These are phyloP conservation scores for Pocota personata DNA, from an alignment of 2,888 invertebrate species.

Conservation along the genomic window DNA sequence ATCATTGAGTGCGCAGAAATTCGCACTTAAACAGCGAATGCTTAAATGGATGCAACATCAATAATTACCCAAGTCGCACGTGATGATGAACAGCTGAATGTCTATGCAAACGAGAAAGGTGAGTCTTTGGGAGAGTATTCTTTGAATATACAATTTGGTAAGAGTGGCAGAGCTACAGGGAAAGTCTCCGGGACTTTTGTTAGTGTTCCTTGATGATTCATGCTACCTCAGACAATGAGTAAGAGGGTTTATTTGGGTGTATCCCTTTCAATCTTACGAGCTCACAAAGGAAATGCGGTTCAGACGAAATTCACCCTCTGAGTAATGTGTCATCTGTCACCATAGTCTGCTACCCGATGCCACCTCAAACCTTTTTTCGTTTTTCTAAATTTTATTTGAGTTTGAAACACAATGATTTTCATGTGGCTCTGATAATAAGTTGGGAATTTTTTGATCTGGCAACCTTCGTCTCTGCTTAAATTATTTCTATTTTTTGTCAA, in stretches of 20 bases:
- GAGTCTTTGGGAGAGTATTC: slow-evolving; percentile 79
- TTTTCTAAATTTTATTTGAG: too few species aligned
- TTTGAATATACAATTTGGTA: background rate
- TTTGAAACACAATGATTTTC: too few species aligned
- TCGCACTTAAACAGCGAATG: slow-evolving; percentile 83
- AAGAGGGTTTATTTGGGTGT: slow-evolving; percentile 22
- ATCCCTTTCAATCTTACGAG: slow-evolving; percentile 11
- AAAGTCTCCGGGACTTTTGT: background rate
- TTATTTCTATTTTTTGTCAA: too few species aligned
- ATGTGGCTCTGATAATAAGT: too few species aligned
- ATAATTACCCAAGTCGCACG: slow-evolving; percentile 99
- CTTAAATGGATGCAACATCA: slow-evolving; percentile 98
- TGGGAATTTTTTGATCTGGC: too few species aligned
- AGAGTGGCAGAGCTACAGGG: background rate
- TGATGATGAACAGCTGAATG: slow-evolving; percentile 98
- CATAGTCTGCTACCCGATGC: too few species aligned
- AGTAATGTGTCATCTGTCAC: background rate
- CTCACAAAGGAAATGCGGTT: background rate
- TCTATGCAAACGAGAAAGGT: slow-evolving; percentile 96
- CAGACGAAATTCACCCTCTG: background rate
- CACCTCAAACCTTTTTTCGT: too few species aligned
- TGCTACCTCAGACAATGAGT: slow-evolving; percentile 17
- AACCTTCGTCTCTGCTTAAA: too few species aligned
- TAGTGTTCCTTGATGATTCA: slow-evolving; percentile 50
- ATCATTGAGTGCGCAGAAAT: slow-evolving; percentile 73